Base-by-base conservation (phyloP, 2,797 vertebrate species). In the Acestrorhynchus altus region DNA sequence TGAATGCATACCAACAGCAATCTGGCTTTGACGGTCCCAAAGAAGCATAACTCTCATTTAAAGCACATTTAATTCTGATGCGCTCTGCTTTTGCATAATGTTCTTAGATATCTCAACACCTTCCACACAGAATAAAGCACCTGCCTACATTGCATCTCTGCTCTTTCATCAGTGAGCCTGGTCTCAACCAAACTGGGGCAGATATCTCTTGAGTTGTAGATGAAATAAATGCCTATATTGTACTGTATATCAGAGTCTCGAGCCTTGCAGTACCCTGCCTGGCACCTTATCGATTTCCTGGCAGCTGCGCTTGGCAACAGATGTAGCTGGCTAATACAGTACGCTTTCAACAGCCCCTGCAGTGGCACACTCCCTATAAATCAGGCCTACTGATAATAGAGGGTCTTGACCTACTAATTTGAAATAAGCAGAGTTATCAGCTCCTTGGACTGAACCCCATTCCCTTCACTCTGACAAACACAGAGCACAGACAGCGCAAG, bases 281-380 rank as follows among this genome's bases (percentile, higher is more conserved):
- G 86, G 83, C 81, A 85, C 81, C 40, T 65, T 87, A 93, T 92
- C 88, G 91, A 93, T 93, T 93, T 92, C 83, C 86, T 90, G 87
- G 91, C 90, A 92, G 81, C 81, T 68, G 82, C 77, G 69, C 87
- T 88, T 92, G 90, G 91, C 90, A 87, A 77, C 83, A 74, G 83
- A 85, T 84, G 80, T 78, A 83, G 85, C 83, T 83, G 82, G 88
- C 86, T 89, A 90, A 93, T 91, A 89, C 86, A 87, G 86, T 89
- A 83, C 76, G 85, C 90, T 92, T 85, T 90, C 87, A 90, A 85
- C 84, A 81, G 86, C 86, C 88, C 83, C 76, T 76, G 68, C 82
- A 86, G 85, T 79, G 78, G 72, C 80, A 75, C 67, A 75, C 67
- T 85, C 76, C 52, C 81, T 82, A 90, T 92, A 88, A 90, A 92